Conservation (phyloP, 2,888 invertebrate genomes). For the Eueremaeus valkanovi region DNA sequence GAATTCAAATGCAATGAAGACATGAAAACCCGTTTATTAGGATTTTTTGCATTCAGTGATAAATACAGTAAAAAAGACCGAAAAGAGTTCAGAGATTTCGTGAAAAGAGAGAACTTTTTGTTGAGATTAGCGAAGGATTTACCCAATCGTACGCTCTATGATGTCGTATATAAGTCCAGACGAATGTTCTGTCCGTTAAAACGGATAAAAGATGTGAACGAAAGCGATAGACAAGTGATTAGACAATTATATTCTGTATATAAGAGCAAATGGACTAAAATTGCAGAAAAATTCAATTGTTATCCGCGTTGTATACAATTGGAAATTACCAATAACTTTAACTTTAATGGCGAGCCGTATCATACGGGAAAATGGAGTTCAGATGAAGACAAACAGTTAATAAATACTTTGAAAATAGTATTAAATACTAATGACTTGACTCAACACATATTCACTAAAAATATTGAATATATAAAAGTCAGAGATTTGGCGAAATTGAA, state of each 20-base stretch:
- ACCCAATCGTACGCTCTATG: not conserved
- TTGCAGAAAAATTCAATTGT: not conserved
- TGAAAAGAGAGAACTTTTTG: not conserved
- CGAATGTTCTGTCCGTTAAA: not conserved
- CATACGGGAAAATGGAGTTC: not conserved
- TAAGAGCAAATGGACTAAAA: not conserved
- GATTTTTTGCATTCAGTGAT: not conserved
- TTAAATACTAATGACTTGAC: not conserved
- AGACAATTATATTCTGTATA: not conserved
- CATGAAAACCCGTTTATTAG: not conserved
- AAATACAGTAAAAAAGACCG: not conserved
- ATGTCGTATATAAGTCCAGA: not conserved
- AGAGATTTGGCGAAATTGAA: not conserved
- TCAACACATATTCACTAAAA: not conserved
- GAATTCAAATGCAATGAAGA: slow-evolving; percentile 1
- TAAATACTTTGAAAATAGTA: not conserved
- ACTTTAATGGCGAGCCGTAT: not conserved
- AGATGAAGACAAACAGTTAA: not conserved
- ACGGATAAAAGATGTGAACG: not conserved
- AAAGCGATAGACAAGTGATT: not conserved
- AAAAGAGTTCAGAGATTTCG: not conserved
- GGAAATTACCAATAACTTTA: not conserved
- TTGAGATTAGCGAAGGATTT: not conserved
- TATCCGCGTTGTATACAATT: not conserved
- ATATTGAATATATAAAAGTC: not conserved